Evolutionary conservation across 2,888 invertebrate species (phyloP).

Genomic region (Scrobipalpa atriplicella): DNA sequence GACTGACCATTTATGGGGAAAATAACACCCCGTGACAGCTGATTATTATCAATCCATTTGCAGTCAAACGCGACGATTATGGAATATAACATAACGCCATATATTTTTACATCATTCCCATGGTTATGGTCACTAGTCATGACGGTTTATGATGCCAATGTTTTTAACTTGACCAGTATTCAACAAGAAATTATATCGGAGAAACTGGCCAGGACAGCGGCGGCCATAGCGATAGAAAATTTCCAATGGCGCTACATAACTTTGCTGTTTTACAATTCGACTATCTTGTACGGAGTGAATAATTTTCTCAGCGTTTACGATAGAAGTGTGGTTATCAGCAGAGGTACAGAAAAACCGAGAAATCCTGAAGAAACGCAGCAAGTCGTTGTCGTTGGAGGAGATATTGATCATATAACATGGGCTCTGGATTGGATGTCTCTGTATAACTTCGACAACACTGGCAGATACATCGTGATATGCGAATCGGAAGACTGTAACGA

Average conservation of each 20-base stretch:
- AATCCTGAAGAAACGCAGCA: constrained; percentile 47
- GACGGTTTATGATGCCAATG: constrained; percentile 32
- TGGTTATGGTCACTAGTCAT: constrained; percentile 25
- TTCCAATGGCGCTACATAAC: constrained; percentile 62
- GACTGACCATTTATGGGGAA: constrained; percentile 3
- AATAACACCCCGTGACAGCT: constrained; percentile 10
- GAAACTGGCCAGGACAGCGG: constrained; percentile 54
- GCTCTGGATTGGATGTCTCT: constrained; percentile 51
- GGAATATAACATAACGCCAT: neutral
- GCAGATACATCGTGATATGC: constrained; percentile 63
- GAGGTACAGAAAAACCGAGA: constrained; percentile 43
- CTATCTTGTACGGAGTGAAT: constrained; percentile 50
- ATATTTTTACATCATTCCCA: constrained; percentile 12
- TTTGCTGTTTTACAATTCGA: constrained; percentile 59
- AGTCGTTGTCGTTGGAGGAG: constrained; percentile 56
- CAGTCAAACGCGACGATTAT: constrained; percentile 11
- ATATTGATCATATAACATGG: constrained; percentile 45
- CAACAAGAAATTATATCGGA: constrained; percentile 23
- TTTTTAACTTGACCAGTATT: neutral
- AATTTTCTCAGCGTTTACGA: constrained; percentile 53
- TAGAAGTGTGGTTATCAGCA: constrained; percentile 53
- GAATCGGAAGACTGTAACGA: constrained; percentile 58
- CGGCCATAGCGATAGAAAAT: constrained; percentile 57
- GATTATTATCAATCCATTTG: constrained; percentile 31
- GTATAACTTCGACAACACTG: constrained; percentile 59